A percentile compares a stretch with the other conserved stretches of the same genome.
These are phyloP conservation scores for Plumapathes pennacea DNA, from an alignment of 92 coral and sea anemone species.

Conservation along the genomic window DNA sequence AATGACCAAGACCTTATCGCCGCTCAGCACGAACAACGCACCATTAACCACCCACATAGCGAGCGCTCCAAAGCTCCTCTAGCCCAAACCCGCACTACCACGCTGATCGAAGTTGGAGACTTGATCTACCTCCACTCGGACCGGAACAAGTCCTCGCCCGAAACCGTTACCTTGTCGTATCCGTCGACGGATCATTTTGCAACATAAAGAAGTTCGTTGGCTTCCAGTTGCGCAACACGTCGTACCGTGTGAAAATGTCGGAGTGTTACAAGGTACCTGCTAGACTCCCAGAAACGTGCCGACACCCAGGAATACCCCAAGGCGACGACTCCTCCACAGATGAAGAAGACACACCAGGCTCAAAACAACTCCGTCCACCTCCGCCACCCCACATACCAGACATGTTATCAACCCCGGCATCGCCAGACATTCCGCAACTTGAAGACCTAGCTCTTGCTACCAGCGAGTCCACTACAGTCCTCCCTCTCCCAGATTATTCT, in stretches of 20 bases:
- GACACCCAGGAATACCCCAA: no score
- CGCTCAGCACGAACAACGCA: slow-evolving; percentile 17
- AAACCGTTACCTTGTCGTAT: slow-evolving; percentile 36
- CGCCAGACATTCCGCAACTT: no score
- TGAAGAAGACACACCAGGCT: no score
- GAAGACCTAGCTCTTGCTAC: no score
- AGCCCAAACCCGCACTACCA: neutral
- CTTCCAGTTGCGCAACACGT: slow-evolving; percentile 30
- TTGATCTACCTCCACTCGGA: slow-evolving; percentile 25
- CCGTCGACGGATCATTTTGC: slow-evolving; percentile 27
- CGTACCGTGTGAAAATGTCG: slow-evolving; percentile 23
- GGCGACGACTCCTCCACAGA: no score
- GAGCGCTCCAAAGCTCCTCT: slow-evolving; percentile 7
- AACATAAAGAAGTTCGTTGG: slow-evolving; percentile 27
- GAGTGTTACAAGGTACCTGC: slow-evolving; percentile 15
- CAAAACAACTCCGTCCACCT: no score
- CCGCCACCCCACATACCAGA: no score
- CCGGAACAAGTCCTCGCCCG: slow-evolving; percentile 18
- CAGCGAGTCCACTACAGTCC: no score
- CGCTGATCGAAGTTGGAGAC: slow-evolving; percentile 6
- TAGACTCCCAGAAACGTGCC: no score
- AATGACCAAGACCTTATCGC: slow-evolving; percentile 18
- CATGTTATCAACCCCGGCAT: no score
- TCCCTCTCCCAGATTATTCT: no score
- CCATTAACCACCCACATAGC: slow-evolving; percentile 33